Conservation (phyloP, 2,888 invertebrate species). For the Drosophila nigritarsus region DNA sequence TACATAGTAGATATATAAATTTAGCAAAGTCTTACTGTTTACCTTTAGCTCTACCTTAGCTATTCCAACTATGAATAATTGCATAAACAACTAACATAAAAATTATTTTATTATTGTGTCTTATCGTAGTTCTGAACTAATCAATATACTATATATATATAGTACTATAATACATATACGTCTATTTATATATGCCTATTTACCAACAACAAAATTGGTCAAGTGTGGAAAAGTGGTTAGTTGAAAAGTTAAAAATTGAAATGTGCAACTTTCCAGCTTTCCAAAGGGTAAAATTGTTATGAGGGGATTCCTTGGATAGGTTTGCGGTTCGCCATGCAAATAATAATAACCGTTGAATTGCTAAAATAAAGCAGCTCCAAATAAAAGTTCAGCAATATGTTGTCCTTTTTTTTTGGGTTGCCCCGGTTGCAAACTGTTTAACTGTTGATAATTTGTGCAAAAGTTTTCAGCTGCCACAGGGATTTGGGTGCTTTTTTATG, state of each 20-base stretch:
- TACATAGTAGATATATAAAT: neutral
- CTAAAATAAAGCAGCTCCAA: slow-evolving; percentile 55
- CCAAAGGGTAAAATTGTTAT: slow-evolving; percentile 56
- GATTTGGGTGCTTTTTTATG: slow-evolving; percentile 20
- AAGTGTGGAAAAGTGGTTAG: slow-evolving; percentile 30
- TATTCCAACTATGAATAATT: neutral
- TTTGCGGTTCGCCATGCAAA: slow-evolving; percentile 61
- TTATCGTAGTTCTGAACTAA: neutral
- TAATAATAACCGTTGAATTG: slow-evolving; percentile 71
- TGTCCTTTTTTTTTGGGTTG: slow-evolving; percentile 44
- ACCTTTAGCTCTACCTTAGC: neutral
- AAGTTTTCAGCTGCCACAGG: slow-evolving; percentile 58
- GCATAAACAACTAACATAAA: neutral
- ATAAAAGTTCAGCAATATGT: slow-evolving; percentile 58
- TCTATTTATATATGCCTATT: neutral
- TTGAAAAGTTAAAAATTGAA: slow-evolving; percentile 39
- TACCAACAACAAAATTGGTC: neutral
- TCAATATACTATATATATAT: no score
- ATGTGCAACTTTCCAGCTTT: slow-evolving; percentile 46
- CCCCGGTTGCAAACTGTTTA: slow-evolving; percentile 56
- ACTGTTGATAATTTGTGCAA: slow-evolving; percentile 73
- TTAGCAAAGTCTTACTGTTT: neutral
- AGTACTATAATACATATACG: neutral
- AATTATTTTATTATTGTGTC: neutral
- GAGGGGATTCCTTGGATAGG: slow-evolving; percentile 38